Conservation (phyloP, 1,140 invertebrate species). For the Telenomus remus region DNA sequence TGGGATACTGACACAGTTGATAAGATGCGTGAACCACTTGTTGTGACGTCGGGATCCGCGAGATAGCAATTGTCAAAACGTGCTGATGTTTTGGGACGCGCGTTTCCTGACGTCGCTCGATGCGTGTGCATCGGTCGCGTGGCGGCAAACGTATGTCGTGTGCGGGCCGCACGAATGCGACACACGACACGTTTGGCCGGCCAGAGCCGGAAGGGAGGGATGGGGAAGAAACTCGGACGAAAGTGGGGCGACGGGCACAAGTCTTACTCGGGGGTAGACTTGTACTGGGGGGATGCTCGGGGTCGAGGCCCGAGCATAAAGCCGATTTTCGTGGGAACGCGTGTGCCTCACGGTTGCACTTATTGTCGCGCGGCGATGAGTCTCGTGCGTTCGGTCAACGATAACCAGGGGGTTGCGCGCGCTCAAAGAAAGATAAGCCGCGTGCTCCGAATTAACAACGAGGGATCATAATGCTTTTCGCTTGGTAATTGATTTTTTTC, state of each 20-base stretch:
- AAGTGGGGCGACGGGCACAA: constrained; percentile 43
- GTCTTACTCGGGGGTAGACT: constrained; percentile 28
- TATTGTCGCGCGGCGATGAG: constrained; percentile 62
- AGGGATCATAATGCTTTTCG: constrained; percentile 43
- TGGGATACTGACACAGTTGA: constrained; percentile 18
- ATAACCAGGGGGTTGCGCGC: constrained; percentile 43
- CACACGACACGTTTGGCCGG: constrained; percentile 69
- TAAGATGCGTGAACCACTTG: constrained; percentile 36
- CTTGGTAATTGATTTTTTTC: constrained; percentile 39
- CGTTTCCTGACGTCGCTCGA: constrained; percentile 56
- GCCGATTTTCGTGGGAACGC: constrained; percentile 73
- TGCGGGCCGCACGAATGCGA: constrained; percentile 70
- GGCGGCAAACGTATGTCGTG: constrained; percentile 76
- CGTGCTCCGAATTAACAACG: constrained; percentile 42
- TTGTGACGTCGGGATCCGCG: constrained; percentile 47
- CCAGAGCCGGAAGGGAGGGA: constrained; percentile 51
- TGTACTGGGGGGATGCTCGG: constrained; percentile 24
- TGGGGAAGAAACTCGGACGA: constrained; percentile 42
- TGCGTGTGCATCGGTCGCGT: constrained; percentile 74
- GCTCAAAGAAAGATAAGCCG: constrained; percentile 53
- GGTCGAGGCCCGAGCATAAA: constrained; percentile 55
- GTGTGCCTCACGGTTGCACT: constrained; percentile 62
- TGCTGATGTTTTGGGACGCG: constrained; percentile 37
- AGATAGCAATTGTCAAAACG: constrained; percentile 33
- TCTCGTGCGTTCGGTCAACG: constrained; percentile 62